Conservation (phyloP, 2,888 invertebrate genomes). For the Dryobota labecula region DNA sequence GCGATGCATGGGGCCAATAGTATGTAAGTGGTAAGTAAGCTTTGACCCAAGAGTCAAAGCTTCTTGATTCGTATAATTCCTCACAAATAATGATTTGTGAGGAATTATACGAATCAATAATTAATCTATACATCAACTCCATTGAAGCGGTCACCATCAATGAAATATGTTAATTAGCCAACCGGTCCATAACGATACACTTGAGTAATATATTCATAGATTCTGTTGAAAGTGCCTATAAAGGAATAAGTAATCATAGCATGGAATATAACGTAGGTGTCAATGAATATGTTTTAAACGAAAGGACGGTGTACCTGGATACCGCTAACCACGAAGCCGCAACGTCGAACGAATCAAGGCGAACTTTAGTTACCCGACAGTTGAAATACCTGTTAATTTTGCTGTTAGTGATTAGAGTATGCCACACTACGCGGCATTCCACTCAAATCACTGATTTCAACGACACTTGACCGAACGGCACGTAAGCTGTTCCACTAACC, state of each 20-base stretch:
- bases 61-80: not conserved
- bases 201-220: constrained; percentile 47
- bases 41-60: not conserved
- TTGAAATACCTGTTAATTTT: constrained; percentile 25
- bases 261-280: constrained; percentile 4
- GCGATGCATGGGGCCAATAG: no score
- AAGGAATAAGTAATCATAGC: constrained; percentile 41
- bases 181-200: constrained; percentile 5
- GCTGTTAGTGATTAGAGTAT: not conserved
- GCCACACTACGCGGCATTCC: not conserved
- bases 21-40: no score
- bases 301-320: not conserved
- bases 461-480: no score
- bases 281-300: constrained; percentile 17
- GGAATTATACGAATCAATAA: constrained; percentile 6
- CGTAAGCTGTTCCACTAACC: no score
- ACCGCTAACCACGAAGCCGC: constrained; percentile 25
- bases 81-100: no score
- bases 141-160: constrained; percentile 22
- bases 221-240: constrained; percentile 32
- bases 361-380: constrained; percentile 3
- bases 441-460: no score
- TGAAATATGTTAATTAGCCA: constrained; percentile 39
- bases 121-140: not conserved
- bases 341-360: constrained; percentile 5